Conservation (phyloP, 2,888 invertebrate species). For the Drosophila merina region DNA sequence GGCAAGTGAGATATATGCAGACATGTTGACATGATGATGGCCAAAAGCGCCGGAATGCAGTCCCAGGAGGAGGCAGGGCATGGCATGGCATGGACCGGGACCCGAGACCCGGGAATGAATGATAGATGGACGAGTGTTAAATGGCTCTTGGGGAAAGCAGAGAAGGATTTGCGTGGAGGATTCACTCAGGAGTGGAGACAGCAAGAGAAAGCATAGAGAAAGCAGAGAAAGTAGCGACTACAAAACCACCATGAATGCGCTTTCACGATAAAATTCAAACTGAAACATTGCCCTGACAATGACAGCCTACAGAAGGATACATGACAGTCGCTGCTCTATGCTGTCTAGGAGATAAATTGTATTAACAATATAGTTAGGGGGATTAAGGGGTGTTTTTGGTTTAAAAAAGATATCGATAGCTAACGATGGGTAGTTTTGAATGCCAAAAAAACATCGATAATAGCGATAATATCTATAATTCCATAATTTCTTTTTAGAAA, state of each 20-base stretch:
- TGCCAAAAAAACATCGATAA: too few species aligned
- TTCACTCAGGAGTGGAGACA: not conserved
- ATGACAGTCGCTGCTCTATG: conserved; percentile 7
- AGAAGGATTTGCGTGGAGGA: conserved; percentile 15
- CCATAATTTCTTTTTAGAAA: too few species aligned
- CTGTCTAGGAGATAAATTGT: not conserved
- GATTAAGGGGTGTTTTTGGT: too few species aligned
- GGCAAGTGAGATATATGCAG: conserved; percentile 33
- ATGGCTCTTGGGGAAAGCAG: conserved; percentile 10
- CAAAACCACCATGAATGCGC: conserved; percentile 2
- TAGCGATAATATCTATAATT: too few species aligned
- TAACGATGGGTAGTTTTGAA: too few species aligned
- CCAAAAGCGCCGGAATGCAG: conserved; percentile 30
- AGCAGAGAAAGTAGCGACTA: not conserved
- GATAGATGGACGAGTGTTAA: conserved; percentile 29
- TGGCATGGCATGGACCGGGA: too few species aligned
- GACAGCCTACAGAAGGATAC: conserved; percentile 11
- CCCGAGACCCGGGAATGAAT: not conserved
- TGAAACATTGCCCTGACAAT: conserved; percentile 18
- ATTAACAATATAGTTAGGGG: not conserved
- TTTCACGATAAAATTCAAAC: conserved; percentile 17
- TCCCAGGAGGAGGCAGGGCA: not conserved
- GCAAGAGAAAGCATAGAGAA: not conserved
- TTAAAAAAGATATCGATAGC: too few species aligned
- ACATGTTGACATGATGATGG: conserved; percentile 42